Evolutionary conservation across 2,888 invertebrate genomes (phyloP).

Genomic region (Catotricha subobsoleta): DNA sequence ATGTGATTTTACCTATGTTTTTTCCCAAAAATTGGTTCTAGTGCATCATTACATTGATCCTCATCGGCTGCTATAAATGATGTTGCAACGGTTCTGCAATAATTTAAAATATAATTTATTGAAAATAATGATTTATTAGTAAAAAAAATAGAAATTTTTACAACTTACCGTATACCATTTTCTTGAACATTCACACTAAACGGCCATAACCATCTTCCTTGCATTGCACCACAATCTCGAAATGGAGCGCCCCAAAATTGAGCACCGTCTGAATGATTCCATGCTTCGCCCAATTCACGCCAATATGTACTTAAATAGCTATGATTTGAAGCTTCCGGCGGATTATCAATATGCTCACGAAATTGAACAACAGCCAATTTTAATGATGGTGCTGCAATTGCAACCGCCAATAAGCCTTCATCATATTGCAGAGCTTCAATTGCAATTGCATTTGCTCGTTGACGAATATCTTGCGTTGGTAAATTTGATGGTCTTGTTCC

Average conservation of each 20-base stretch:
- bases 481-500: constrained; percentile 18
- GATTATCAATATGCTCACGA: constrained; percentile 25
- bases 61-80: constrained; percentile 40
- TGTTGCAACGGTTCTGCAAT: constrained; percentile 39
- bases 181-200: constrained; percentile 28
- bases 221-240: constrained; percentile 27
- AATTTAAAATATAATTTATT: background rate
- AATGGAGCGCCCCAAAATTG: constrained; percentile 31
- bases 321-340: constrained; percentile 25
- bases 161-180: constrained; percentile 23
- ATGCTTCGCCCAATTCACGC: constrained; percentile 28
- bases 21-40: constrained; percentile 48
- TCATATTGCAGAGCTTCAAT: constrained; percentile 27
- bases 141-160: no score
- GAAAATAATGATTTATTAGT: background rate
- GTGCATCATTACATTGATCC: constrained; percentile 53
- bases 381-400: constrained; percentile 28
- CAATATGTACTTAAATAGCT: constrained; percentile 27
- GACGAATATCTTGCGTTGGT: constrained; percentile 21
- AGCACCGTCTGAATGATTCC: constrained; percentile 28
- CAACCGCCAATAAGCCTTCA: constrained; percentile 28
- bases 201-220: constrained; percentile 30
- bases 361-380: constrained; percentile 30
- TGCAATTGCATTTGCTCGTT: constrained; percentile 26
- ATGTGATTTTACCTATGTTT: constrained; percentile 32